A percentile compares a stretch with the other conserved stretches of the same genome.
Conservation (phyloP, 2,797 vertebrate species). For the Psittacula echo region DNA sequence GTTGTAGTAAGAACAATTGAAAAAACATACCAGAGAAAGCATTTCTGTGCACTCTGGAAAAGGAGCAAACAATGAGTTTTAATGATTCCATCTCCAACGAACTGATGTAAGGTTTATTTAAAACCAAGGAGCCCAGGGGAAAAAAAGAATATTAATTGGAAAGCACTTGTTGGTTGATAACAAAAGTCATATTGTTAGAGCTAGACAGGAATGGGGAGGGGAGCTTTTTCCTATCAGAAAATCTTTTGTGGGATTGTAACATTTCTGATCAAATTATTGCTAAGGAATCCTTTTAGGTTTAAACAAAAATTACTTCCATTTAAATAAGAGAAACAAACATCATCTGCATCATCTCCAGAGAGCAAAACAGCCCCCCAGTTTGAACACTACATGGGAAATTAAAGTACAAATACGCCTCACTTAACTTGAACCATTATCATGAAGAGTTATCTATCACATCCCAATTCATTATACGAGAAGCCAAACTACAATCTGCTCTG, state of each 20-base stretch:
- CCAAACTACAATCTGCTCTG: background rate
- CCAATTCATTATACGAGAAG: background rate
- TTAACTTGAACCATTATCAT: fast-evolving
- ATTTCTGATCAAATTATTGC: slow-evolving; percentile 11
- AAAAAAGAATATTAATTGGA: background rate
- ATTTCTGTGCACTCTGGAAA: background rate
- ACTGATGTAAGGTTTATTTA: background rate
- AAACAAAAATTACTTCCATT: slow-evolving; percentile 1
- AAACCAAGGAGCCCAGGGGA: background rate
- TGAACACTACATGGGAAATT: background rate
- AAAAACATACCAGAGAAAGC: background rate
- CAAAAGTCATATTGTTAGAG: background rate
- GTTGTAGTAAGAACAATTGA: background rate
- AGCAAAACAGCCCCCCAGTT: background rate
- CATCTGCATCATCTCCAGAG: background rate
- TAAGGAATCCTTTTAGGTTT: background rate
- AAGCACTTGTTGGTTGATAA: background rate
- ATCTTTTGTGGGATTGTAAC: background rate
- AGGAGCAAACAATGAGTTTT: background rate
- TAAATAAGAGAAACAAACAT: slow-evolving; percentile 2
- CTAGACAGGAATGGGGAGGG: background rate
- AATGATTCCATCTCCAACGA: background rate
- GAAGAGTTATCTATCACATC: background rate
- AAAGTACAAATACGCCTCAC: background rate
- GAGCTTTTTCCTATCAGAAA: background rate